Evolutionary conservation across 2,888 invertebrate species (phyloP).

Genomic region (Drosophila meridiana): DNA sequence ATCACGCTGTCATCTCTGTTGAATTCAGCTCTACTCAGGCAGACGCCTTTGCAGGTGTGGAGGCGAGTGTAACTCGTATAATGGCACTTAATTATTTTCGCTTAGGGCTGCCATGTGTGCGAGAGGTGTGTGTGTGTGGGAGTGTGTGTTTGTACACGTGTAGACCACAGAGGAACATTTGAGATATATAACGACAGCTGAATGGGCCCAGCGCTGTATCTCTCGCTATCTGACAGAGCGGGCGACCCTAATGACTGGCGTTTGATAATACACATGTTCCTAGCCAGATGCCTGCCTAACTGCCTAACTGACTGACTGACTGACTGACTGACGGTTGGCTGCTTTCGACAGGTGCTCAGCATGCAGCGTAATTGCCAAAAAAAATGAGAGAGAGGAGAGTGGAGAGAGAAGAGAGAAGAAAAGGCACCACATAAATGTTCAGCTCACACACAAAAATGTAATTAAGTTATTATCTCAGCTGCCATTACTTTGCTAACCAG

Average conservation of each 20-base stretch:
- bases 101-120: slow-evolving; percentile 43
- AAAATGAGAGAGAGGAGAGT: slow-evolving; percentile 1
- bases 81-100: slow-evolving; percentile 72
- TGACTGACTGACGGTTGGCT: slow-evolving; percentile 33
- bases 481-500: slow-evolving; percentile 16
- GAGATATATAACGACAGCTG: slow-evolving; percentile 69
- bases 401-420: not conserved
- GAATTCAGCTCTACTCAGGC: slow-evolving; percentile 6
- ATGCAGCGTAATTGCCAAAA: slow-evolving; percentile 70
- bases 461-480: slow-evolving; percentile 76
- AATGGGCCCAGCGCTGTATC: slow-evolving; percentile 22
- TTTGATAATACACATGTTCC: slow-evolving; percentile 79
- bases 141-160: slow-evolving; percentile 58
- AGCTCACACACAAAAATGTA: slow-evolving; percentile 63
- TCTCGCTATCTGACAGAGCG: slow-evolving; percentile 6
- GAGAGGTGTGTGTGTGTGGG: not conserved
- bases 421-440: slow-evolving; percentile 21
- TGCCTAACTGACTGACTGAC: slow-evolving; percentile 25
- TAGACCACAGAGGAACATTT: slow-evolving; percentile 57
- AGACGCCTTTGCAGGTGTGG: not conserved
- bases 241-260: slow-evolving; percentile 66
- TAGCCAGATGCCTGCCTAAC: not conserved
- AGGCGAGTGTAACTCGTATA: slow-evolving; percentile 54
- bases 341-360: slow-evolving; percentile 63
- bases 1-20: slow-evolving; percentile 57